Evolutionary conservation across 1,140 invertebrate species (phyloP).

Genomic region (Drosophila subobscura): DNA sequence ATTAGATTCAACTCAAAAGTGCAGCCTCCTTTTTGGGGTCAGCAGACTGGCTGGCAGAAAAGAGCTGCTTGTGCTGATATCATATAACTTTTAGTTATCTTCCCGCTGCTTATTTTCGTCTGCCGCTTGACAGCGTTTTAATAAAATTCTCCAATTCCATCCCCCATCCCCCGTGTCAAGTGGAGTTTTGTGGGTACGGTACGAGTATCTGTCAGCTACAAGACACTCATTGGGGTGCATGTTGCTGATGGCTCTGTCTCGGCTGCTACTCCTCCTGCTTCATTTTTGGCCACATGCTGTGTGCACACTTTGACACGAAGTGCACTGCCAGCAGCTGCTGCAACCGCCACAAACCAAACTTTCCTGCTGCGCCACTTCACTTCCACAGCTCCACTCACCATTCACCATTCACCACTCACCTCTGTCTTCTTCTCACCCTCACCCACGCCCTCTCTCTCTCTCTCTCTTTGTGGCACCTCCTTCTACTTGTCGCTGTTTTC

Average conservation of each 20-base stretch:
- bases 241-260: neutral
- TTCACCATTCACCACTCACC: no score
- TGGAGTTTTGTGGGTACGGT: neutral
- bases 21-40: no score
- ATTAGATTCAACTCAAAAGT: no score
- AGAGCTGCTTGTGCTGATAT: constrained; percentile 4
- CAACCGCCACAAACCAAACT: no score
- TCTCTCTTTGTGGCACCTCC: neutral
- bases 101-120: constrained; percentile 1
- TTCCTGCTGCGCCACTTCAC: no score
- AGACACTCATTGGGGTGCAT: neutral
- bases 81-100: constrained; percentile 32
- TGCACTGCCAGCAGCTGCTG: constrained; percentile 1
- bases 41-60: no score
- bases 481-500: neutral
- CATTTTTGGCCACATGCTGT: constrained; percentile 8
- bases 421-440: no score
- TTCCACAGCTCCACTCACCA: no score
- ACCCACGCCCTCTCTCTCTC: neutral
- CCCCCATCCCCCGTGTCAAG: no score
- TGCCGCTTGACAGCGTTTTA: neutral
- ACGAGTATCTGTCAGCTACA: constrained; percentile 8
- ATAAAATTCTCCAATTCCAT: constrained; percentile 5
- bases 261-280: neutral
- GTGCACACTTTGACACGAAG: constrained; percentile 6